phyloP scores from a whole-genome alignment of 2,113 vertebrate species.

The Megaptera novaeangliae region DNA sequence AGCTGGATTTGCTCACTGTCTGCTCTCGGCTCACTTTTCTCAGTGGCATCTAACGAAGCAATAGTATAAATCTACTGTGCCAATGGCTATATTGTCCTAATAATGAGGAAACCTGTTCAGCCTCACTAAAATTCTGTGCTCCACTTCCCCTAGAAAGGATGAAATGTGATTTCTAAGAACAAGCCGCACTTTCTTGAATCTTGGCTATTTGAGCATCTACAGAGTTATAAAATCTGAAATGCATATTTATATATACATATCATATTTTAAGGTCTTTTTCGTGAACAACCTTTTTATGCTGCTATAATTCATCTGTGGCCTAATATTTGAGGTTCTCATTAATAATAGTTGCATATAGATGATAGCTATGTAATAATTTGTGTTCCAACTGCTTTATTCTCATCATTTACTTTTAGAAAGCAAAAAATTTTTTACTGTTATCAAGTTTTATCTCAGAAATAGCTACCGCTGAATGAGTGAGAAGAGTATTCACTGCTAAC shows the following conservation, averaged over 20 bases:
- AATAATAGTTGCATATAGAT: background rate
- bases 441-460: background rate
- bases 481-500: background rate
- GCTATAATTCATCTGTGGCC: background rate
- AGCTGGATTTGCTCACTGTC: background rate
- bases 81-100: background rate
- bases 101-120: slow-evolving; percentile 25
- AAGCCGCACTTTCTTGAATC: slow-evolving; percentile 1
- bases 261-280: background rate
- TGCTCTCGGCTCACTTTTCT: slow-evolving; percentile 37
- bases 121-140: background rate
- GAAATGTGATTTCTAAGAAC: slow-evolving; percentile 41
- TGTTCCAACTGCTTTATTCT: background rate
- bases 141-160: background rate
- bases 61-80: slow-evolving; percentile 15
- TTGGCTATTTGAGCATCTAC: background rate
- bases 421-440: background rate
- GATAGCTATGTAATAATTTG: background rate
- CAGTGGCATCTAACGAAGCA: slow-evolving; percentile 21
- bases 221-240: slow-evolving; percentile 2
- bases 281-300: background rate
- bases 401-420: background rate
- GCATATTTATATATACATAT: background rate
- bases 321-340: background rate
- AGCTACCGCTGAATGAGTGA: background rate